These are phyloP conservation scores for Drosophila pandora DNA, from an alignment of 1,140 invertebrate species.

Conservation along the genomic window DNA sequence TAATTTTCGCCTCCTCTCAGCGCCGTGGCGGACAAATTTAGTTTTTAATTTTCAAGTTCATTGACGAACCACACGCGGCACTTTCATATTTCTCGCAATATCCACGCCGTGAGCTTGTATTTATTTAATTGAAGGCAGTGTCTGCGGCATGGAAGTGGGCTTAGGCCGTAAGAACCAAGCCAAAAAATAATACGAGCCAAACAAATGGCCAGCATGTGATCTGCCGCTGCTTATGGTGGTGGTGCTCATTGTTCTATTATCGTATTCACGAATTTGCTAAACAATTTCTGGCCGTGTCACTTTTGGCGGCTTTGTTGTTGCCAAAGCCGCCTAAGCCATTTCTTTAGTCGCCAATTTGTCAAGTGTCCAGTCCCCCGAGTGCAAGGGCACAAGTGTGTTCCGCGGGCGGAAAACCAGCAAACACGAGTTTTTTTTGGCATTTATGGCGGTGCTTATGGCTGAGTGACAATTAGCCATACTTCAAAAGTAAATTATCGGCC, in stretches of 20 bases:
- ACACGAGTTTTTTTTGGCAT: constrained; percentile 6
- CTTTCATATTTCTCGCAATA: constrained; percentile 21
- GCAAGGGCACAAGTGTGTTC: background rate
- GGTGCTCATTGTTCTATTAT: constrained; percentile 51
- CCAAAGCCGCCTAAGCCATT: constrained; percentile 57
- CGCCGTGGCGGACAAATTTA: constrained; percentile 28
- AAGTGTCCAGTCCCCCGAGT: constrained; percentile 48
- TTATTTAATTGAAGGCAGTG: constrained; percentile 64
- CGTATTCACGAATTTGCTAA: constrained; percentile 59
- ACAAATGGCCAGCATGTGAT: constrained; percentile 75
- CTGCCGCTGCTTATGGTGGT: constrained; percentile 2
- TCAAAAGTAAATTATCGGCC: background rate
- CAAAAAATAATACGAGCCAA: constrained; percentile 23
- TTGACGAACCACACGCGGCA: constrained; percentile 34
- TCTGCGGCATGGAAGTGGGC: constrained; percentile 59
- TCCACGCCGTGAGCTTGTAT: constrained; percentile 32
- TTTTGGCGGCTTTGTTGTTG: constrained; percentile 3
- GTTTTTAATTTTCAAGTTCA: constrained; percentile 77
- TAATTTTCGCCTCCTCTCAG: constrained; percentile 3
- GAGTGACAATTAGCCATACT: background rate
- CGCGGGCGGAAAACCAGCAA: background rate
- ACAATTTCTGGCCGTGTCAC: constrained; percentile 27
- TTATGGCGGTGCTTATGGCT: background rate
- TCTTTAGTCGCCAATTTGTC: constrained; percentile 66
- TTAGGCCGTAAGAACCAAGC: constrained; percentile 4